Base-by-base conservation (phyloP, 2,113 vertebrate genomes). In the Collichthys lucidus region DNA sequence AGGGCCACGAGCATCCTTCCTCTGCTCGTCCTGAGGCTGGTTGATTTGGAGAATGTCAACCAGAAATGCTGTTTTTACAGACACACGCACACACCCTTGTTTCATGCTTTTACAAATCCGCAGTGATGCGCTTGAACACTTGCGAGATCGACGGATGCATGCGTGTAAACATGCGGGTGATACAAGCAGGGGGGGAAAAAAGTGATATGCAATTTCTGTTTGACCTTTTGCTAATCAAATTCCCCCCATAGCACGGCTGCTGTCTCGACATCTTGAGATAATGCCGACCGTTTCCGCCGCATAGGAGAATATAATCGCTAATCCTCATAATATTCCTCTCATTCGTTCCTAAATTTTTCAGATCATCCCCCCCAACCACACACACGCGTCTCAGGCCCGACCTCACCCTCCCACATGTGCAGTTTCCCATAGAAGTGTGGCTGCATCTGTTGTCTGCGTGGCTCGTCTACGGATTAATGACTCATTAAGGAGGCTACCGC, bases 151-250 rank as follows among this genome's bases (percentile, higher is more conserved):
- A 84, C 42, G 22, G 26, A 76, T 69, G 20, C 62, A 61, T 68
- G 55, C 15, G 22, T 80, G 78, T 59, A 74, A 90, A 86, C 77
- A 78, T 49, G 66, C 47, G 64, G 55, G 57, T 66, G 66, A 79
- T 63, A 83, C 66, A 83, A 84, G 72, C 75, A 79, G 46, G n/a
- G 63, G n/a, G 63, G 60, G 84, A 52, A 85, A 52, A 57, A 79
- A 70, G 19, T 76, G 56, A 79, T 62, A 76, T 44, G 59, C 61
- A 74, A 85, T 84, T 82, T 77, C 26, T 76, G 53, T 77, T 57
- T 90, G 89, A 92, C 91, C 88, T 94, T 91, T 88, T 52, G 62
- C 53, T 74, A 61, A 83, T 86, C 42, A 74, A 52, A 75, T 73
- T 77, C 40, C 40, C 35, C 35, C 53, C 31, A 60, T 22, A 11